Evolutionary conservation across 1,140 invertebrate species (phyloP).

Genomic region (Nylanderia fulva): DNA sequence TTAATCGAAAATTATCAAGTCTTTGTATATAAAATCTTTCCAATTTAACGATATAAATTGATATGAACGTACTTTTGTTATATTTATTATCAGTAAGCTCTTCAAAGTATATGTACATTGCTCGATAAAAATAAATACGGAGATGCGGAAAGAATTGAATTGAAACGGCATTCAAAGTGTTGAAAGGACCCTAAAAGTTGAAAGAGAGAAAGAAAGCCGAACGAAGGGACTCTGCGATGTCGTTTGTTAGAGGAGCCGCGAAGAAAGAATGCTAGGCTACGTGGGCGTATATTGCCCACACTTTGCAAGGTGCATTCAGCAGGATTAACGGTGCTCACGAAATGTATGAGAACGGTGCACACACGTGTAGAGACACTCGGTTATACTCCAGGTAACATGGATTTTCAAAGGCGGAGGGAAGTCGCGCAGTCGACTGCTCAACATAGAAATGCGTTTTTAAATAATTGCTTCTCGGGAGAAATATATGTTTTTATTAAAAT

Average conservation of each 20-base stretch:
- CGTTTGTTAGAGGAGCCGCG: constrained; percentile 57
- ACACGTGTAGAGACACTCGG: constrained; percentile 30
- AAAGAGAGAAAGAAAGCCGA: constrained; percentile 42
- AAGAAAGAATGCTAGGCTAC: constrained; percentile 55
- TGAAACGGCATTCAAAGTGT: constrained; percentile 43
- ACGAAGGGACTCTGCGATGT: constrained; percentile 54
- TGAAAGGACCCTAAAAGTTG: constrained; percentile 19
- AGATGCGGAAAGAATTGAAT: constrained; percentile 18
- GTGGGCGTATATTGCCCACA: constrained; percentile 46
- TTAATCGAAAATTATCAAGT: background rate
- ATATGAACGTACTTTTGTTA: background rate
- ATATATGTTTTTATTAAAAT: background rate
- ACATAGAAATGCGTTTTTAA: background rate
- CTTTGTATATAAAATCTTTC: background rate
- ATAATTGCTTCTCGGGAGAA: background rate
- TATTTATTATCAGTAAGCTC: background rate
- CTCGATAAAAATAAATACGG: background rate
- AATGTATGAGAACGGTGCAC: constrained; percentile 60
- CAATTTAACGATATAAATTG: background rate
- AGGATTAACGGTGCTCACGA: constrained; percentile 58
- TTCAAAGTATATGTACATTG: background rate
- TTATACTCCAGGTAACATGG: constrained; percentile 56
- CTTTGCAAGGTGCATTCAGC: constrained; percentile 53
- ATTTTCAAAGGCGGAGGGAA: constrained; percentile 55
- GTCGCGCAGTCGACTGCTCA: constrained; percentile 25